Evolutionary conservation across 2,888 invertebrate species (phyloP), one percentile per base, ranked within the genome.

Genomic region (Eilema depressum): DNA sequence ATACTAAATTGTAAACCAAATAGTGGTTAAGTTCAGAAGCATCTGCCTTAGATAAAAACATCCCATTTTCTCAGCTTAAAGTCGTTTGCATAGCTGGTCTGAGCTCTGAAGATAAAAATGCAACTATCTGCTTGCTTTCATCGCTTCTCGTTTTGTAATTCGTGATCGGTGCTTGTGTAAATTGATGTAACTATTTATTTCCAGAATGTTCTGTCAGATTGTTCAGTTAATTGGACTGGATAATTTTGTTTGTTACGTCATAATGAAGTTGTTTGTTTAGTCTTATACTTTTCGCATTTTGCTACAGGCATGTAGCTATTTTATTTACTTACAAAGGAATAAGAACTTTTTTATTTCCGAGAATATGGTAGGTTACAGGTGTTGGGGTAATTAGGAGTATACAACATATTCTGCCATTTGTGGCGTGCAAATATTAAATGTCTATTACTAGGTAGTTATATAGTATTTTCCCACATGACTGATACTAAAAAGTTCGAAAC

Each of bases 1-100:
- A 92, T 91, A 89, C 86, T 89, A 91, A 92, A 91, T 92, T 92
- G 87, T 87, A 89, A 91, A 88, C 85, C 88, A 91, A 92, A 92
- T 89, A 89, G 84, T 87, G 84, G 83, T 80, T 83, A 79, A 77
- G 78, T 79, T 84, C 78, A 84, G 57, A 25, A 66, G 81, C 88
- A 88, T 90, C 88, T 88, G 89, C 82, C 82, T 88, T 85, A 83
- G 87, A 89, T 89, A 90, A 87, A 89, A 86, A 83, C 78, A 78
- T 75, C 70, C 77, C 75, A 74, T 78, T 82, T 84, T 84, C 85
- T 81, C 84, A 76, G 84, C 85, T 85, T 84, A 79, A 87, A 90
- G 85, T 87, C 87, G 86, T 90, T 91, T 89, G 84, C 88, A 88
- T 88, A 87, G 87, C 85, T 83, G 84, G 83, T 82, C 79, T 75